Percentiles rank a stretch among this genome's conserved stretches.
phyloP scores from a whole-genome alignment of 2,888 invertebrate species.

The Drosophila conformis region DNA sequence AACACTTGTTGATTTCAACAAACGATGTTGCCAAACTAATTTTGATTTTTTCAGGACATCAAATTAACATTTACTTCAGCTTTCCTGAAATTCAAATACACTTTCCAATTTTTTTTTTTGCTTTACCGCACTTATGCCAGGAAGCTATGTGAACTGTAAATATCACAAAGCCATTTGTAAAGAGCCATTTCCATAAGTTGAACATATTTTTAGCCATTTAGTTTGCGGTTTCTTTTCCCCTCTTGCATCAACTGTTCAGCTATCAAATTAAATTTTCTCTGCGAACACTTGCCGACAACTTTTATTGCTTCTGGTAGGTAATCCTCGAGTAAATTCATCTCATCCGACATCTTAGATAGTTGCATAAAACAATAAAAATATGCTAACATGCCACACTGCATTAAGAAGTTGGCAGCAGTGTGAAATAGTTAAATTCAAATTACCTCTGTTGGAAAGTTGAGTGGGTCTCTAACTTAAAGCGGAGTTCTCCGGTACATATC shows the following conservation, averaged over 20 bases:
- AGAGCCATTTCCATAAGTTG: conserved; percentile 37
- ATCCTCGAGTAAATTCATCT: conserved; percentile 30
- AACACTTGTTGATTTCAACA: background rate
- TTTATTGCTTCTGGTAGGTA: conserved; percentile 25
- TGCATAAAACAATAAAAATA: conserved; percentile 16
- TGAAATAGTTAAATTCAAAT: conserved; percentile 1
- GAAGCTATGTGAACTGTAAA: conserved; percentile 7
- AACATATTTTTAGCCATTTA: conserved; percentile 40
- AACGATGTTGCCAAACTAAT: background rate
- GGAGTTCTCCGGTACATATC: background rate
- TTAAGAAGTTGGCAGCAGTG: background rate
- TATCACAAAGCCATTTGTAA: conserved; percentile 30
- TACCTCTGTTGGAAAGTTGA: background rate
- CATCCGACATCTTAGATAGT: conserved; percentile 11
- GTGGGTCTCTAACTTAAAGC: background rate
- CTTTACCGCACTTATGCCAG: conserved; percentile 1
- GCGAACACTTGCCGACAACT: conserved; percentile 28
- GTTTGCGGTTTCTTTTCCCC: conserved; percentile 14
- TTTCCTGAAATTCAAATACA: background rate
- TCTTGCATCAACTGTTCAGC: conserved; percentile 12
- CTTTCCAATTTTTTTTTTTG: background rate
- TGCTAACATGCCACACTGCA: conserved; percentile 3
- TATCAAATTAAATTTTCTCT: conserved; percentile 37
- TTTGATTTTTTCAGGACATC: background rate
- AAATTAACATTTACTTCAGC: background rate